Conservation (phyloP, 2,888 invertebrate genomes). For the Drosophila kuntzei region DNA sequence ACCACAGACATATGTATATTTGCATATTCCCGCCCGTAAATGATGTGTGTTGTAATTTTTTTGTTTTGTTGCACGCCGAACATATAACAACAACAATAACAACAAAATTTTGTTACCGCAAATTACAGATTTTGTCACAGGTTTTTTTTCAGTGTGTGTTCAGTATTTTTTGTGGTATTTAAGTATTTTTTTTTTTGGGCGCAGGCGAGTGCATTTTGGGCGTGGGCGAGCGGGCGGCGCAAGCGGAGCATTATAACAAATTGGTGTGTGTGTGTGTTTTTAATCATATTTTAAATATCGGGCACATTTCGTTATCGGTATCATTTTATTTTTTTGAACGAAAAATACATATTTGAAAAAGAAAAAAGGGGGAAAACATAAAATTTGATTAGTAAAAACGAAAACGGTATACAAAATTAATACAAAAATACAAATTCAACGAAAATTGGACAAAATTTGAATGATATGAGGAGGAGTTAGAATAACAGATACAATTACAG, state of each 20-base stretch:
- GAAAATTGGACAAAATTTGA: conserved; percentile 32
- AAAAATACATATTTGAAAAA: conserved; percentile 59
- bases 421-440: conserved; percentile 44
- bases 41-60: conserved; percentile 22
- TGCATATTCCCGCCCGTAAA: conserved; percentile 23
- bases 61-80: conserved; percentile 58
- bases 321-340: conserved; percentile 21
- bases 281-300: conserved; percentile 30
- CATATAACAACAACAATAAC: conserved; percentile 79
- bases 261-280: conserved; percentile 18
- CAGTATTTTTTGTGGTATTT: conserved; percentile 47
- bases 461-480: conserved; percentile 40
- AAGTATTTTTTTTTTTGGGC: conserved; percentile 40
- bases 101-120: conserved; percentile 76
- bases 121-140: conserved; percentile 49
- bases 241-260: conserved; percentile 47
- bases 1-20: conserved; percentile 28
- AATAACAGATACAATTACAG: conserved; percentile 17
- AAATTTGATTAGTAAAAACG: conserved; percentile 76
- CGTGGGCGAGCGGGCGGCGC: conserved; percentile 65
- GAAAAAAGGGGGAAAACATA: conserved; percentile 66
- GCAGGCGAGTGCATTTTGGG: conserved; percentile 70
- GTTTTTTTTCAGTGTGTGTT: conserved; percentile 36
- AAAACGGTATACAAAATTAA: conserved; percentile 68
- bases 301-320: conserved; percentile 74